Percentiles rank a stretch among this genome's conserved stretches.
Conservation (phyloP, 2,888 invertebrate species). For the Sminthurides aquaticus region DNA sequence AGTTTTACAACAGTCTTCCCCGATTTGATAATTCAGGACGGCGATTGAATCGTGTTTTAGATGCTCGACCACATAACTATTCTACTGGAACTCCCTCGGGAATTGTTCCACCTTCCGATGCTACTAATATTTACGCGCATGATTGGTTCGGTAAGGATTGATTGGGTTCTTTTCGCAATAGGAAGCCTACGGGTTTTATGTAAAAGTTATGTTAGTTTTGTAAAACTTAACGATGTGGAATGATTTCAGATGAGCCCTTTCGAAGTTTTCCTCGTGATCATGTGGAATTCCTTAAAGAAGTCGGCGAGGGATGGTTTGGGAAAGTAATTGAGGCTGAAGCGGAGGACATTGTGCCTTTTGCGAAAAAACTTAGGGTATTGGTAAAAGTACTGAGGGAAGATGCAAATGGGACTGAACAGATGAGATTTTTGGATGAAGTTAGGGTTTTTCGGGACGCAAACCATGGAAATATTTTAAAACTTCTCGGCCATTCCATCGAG, state of each 20-base stretch:
- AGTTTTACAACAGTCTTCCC: conserved; percentile 5
- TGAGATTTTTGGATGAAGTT: conserved; percentile 69
- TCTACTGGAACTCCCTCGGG: conserved; percentile 4
- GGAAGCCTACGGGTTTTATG: too few species aligned
- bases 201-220: neutral
- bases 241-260: conserved; percentile 49
- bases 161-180: too few species aligned
- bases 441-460: conserved; percentile 61
- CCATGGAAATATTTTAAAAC: conserved; percentile 64
- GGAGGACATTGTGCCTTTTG: conserved; percentile 29
- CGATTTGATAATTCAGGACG: neutral
- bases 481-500: conserved; percentile 67
- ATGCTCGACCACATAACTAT: conserved; percentile 4
- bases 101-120: conserved; percentile 31
- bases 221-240: too few species aligned
- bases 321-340: conserved; percentile 55
- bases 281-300: conserved; percentile 70
- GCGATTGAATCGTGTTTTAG: conserved; percentile 9
- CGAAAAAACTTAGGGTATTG: conserved; percentile 55
- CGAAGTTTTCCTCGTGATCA: conserved; percentile 65
- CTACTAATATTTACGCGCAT: conserved; percentile 38
- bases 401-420: conserved; percentile 64
- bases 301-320: conserved; percentile 80
- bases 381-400: conserved; percentile 68
- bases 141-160: conserved; percentile 42